Evolutionary conservation across 1,140 invertebrate species (phyloP), one percentile per base, ranked within the genome.

Genomic region (Gryllus bimaculatus): DNA sequence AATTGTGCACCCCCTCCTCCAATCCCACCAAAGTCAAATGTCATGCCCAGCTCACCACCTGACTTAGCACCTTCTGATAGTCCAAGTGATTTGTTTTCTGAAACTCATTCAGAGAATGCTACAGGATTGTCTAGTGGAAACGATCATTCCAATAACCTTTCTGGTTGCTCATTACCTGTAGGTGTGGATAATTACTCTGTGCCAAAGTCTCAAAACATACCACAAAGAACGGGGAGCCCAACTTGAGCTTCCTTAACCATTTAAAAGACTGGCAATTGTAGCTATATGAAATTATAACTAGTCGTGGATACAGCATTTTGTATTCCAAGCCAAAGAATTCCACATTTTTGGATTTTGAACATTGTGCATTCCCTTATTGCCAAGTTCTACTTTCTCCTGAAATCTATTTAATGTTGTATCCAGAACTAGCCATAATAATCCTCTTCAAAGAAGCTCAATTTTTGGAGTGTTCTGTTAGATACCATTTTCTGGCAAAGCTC

Each of bases 151-250:
- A 84, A 83, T 81, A 86, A 66, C 87, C 88, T 78, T 84, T 85
- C 47, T 84, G 84, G 21, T 85, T 87, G 75, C 83, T 85, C 74
- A 82, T 84, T 80, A 86, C 78, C 12, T 73, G 76, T 15, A 21
- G 78, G 7, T 74, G 79, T 26, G 73, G 88, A 89, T 80, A 89
- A 89, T 80, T 89, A 89, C 80, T 89, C 88, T 8, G 87, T 89
- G 49, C 88, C 88, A 47, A 89, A 87, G 81, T 82, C 89, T 48
- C 87, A 88, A 81, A 39, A 39, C 26, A 39, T 39, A 39, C 84
- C 77, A 47, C 80, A 80, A 75, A 49, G n/a, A 47, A 48, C 77
- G 3, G 54, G 15, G 8, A 73, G 10, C 21, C 26, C 47, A n/a
- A 21, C 48, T 21, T 49, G 78, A 10, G 47, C 78, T 73, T 78